Evolutionary conservation across 2,888 invertebrate genomes (phyloP), one percentile per base, ranked within the genome.

Genomic region (Lordiphosa fenestrarum): DNA sequence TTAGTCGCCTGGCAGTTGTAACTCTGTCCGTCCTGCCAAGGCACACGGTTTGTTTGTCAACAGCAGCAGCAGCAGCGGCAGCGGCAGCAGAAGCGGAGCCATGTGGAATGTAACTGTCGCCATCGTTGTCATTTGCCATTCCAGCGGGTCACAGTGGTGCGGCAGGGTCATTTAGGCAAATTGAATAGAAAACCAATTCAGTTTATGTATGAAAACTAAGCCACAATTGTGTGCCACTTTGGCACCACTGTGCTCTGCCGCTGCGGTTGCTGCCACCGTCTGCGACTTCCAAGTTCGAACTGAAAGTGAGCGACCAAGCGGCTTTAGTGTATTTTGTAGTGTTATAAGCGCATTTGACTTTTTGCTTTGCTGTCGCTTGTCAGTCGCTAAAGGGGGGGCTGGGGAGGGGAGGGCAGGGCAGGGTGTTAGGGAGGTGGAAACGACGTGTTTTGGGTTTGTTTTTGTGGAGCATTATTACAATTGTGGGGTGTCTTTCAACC

Each of bases 311-410:
- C 25, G 25, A 25, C 23, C 44, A 33, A 33, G 55, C 37, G 59
- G 48, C 57, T 60, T 51, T 57, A n/a, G 37, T 57, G 41, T 41
- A 60, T 51, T 52, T 58, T 61, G 51, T 61, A 58, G 76, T 72
- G 71, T 71, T 71, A 75, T 75, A 72, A 72, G 75, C 75, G 68
- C 76, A 75, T 71, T 72, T 75, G 72, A 75, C 75, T 68, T 60
- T 55, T 67, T 61, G 55, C 60, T 56, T 56, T 56, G 36, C 40
- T 19, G 13, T 37, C 39, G 10, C 47, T 15, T 48, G 23, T 33
- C 21, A 5, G 39, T 5, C 33, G 21, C 33, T 23, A 25, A 9
- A 21, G 13, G 13, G 3, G 12, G 37, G 50, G 15, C 1, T 15
- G 15, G 15, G 15, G 15, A 15, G 15, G 15, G 15, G 1, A 1